These are phyloP conservation scores for Ancistrus triradiatus DNA, from an alignment of 2,113 vertebrate genomes.

Conservation along the genomic window DNA sequence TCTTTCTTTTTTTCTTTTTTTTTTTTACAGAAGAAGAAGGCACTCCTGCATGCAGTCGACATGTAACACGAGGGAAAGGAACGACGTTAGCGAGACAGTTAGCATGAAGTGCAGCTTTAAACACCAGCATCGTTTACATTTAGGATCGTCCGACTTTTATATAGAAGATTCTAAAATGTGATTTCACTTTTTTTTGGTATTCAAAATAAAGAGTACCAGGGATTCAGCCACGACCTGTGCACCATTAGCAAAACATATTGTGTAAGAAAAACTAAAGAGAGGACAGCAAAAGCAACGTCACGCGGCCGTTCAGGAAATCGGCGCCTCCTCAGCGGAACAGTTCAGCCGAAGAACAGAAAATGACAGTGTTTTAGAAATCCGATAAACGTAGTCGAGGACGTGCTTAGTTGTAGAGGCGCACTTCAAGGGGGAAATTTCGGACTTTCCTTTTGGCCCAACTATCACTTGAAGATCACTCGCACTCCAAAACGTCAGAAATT, in stretches of 20 bases:
- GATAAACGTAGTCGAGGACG: no score
- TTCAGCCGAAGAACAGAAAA: no score
- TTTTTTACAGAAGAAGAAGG: conserved; percentile 70
- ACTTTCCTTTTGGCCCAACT: no score
- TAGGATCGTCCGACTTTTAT: conserved; percentile 57
- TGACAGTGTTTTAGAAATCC: no score
- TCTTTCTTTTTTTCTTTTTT: no score
- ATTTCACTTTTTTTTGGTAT: conserved; percentile 75
- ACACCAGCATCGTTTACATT: conserved; percentile 56
- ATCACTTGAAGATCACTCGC: conserved; percentile 37
- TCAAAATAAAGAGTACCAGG: conserved; percentile 69
- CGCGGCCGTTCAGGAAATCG: conserved; percentile 43
- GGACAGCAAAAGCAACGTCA: conserved; percentile 50
- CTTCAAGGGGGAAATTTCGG: no score
- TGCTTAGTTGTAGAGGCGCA: no score
- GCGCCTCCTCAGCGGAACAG: no score
- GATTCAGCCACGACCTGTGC: conserved; percentile 69
- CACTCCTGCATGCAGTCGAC: conserved; percentile 55
- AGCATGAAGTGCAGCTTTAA: conserved; percentile 70
- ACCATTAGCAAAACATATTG: conserved; percentile 60
- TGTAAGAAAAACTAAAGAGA: no score
- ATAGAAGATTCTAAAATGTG: conserved; percentile 70
- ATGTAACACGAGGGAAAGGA: conserved; percentile 53
- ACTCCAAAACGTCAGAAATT: conserved; percentile 50
- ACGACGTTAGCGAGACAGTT: conserved; percentile 55